Base-by-base conservation (phyloP, 2,888 invertebrate genomes). In the Dasypolia templi region DNA sequence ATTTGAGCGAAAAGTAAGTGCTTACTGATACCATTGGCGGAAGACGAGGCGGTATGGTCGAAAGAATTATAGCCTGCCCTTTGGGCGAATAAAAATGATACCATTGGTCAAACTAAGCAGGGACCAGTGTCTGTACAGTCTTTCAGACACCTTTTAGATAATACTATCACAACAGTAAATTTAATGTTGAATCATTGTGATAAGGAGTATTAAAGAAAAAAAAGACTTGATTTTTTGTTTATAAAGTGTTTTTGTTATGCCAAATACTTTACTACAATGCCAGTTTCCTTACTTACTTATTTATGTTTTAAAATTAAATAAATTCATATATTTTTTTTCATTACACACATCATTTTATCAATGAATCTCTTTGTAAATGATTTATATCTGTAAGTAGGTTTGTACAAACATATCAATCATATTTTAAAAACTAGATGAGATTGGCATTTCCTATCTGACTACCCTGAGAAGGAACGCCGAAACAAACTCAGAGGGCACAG, bases 1-100 rank as follows among this genome's bases (percentile, higher is more conserved):
- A 98, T 95, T 96, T 98, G 89, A 97, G 97, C 86, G 97, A 97
- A 93, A 97, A 97, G 98, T 98, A 95, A 97, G 97, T 97, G 32
- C 26, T 59, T 51, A 76, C 75, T 77, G 46, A 26, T 42, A 66
- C n/a, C 14, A 61, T 67, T 71, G 11, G 51, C n/a, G n/a, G n/a
- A n/a, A n/a, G n/a, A n/a, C n/a, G n/a, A n/a, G n/a, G n/a, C n/a
- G n/a, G n/a, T n/a, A n/a, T n/a, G n/a, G n/a, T n/a, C n/a, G n/a
- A n/a, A n/a, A n/a, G n/a, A n/a, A n/a, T n/a, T n/a, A n/a, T n/a
- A n/a, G n/a, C n/a, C n/a, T n/a, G n/a, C n/a, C n/a, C n/a, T n/a
- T n/a, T n/a, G n/a, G n/a, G n/a, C n/a, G n/a, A n/a, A n/a, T n/a
- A n/a, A n/a, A n/a, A n/a, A n/a, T 77, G 46, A 26, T 42, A 66